Evolutionary conservation across 2,113 vertebrate genomes (phyloP).

Genomic region (Lagopus muta): DNA sequence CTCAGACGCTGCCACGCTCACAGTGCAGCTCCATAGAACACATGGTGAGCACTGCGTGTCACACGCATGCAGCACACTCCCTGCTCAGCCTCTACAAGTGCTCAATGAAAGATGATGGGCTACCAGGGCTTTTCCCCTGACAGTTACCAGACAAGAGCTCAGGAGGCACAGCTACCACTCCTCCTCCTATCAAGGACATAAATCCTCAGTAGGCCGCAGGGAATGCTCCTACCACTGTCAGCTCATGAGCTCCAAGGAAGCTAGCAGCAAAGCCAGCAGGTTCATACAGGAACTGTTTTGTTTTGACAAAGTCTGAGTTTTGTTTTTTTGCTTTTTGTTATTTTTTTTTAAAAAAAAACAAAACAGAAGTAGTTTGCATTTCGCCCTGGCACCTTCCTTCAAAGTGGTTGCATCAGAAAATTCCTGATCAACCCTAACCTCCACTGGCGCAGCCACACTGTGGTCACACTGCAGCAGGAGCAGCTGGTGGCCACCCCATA

Average conservation of each 20-base stretch:
- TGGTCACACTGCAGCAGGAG: not conserved
- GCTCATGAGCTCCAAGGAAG: not conserved
- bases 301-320: constrained; percentile 20
- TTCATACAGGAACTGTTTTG: constrained; percentile 33
- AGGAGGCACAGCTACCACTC: not conserved
- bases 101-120: not conserved
- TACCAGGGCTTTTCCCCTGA: not conserved
- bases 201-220: not conserved
- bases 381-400: constrained; percentile 28
- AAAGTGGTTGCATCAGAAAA: constrained; percentile 69
- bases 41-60: not conserved
- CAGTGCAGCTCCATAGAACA: not conserved
- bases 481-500: not conserved
- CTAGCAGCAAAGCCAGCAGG: constrained; percentile 41
- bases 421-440: constrained; percentile 46
- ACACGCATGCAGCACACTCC: fast-evolving
- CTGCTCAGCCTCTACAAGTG: constrained; percentile 1
- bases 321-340: not conserved
- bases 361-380: not conserved
- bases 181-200: constrained; percentile 4
- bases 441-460: constrained; percentile 10
- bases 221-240: not conserved
- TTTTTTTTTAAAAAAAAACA: no score
- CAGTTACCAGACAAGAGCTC: not conserved
- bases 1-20: not conserved